phyloP scores from a whole-genome alignment of 2,797 vertebrate species.

The Mormyrops boulengeri region DNA sequence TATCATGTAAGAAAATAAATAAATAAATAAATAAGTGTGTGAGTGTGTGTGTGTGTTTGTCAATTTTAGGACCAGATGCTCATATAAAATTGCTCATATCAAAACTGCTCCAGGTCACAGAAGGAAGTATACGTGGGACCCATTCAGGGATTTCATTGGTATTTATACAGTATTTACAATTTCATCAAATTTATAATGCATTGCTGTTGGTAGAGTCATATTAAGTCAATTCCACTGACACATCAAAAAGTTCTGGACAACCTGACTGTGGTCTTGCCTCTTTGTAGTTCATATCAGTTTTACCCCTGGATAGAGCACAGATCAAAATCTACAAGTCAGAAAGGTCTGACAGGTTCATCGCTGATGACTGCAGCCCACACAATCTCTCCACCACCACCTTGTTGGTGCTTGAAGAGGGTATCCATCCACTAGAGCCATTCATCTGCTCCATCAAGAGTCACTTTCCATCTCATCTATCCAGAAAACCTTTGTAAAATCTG shows the following conservation, averaged over 20 bases:
- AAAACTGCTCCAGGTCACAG: not conserved
- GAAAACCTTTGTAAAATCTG: not conserved
- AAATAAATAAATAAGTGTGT: not conserved
- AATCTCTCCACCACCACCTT: not conserved
- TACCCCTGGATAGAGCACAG: not conserved
- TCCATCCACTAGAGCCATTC: not conserved
- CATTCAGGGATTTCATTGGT: not conserved
- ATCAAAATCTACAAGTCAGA: not conserved
- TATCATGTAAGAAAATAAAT: not conserved
- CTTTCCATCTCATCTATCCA: not conserved
- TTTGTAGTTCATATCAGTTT: not conserved
- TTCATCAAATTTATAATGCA: not conserved
- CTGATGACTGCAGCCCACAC: not conserved
- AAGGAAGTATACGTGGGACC: not conserved
- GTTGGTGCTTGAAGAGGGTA: not conserved
- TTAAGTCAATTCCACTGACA: not conserved
- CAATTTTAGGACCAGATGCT: not conserved
- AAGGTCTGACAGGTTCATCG: not conserved
- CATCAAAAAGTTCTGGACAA: not conserved
- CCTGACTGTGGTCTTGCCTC: not conserved
- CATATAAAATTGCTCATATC: not conserved
- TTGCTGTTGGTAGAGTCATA: not conserved
- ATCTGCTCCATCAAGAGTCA: not conserved
- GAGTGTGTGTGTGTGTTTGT: not conserved
- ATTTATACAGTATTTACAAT: not conserved